Evolutionary conservation across 2,888 invertebrate species (phyloP).

Genomic region (Tetranychus truncatus): DNA sequence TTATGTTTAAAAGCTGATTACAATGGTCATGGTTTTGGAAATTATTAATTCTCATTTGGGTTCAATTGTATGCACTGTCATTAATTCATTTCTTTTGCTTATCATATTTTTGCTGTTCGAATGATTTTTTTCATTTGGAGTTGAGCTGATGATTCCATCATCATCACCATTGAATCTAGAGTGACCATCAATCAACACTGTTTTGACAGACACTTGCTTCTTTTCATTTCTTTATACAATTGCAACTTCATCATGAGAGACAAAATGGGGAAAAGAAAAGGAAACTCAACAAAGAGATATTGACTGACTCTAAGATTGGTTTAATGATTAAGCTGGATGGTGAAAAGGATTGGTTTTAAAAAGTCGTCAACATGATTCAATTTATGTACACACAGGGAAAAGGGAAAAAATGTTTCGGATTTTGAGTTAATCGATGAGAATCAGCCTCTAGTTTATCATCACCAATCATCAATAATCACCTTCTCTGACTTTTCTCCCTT

Average conservation of each 20-base stretch:
- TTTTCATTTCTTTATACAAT: neutral
- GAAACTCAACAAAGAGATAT: too few relatives aligned
- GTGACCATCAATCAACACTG: neutral
- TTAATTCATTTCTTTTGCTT: too few relatives aligned
- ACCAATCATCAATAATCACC: neutral
- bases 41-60: too few relatives aligned
- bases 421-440: neutral
- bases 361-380: neutral
- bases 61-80: too few relatives aligned
- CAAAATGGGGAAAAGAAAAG: too few relatives aligned
- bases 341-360: neutral
- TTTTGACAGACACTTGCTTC: neutral
- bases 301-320: neutral
- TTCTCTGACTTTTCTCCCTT: neutral
- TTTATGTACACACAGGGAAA: neutral
- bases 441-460: neutral
- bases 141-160: neutral
- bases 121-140: neutral
- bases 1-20: too few relatives aligned
- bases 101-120: too few relatives aligned
- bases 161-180: neutral
- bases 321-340: neutral
- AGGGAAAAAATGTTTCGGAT: neutral
- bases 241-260: neutral
- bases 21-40: too few relatives aligned